These are phyloP conservation scores for Chionoecetes opilio DNA, from an alignment of 1,140 invertebrate species.

Conservation along the genomic window DNA sequence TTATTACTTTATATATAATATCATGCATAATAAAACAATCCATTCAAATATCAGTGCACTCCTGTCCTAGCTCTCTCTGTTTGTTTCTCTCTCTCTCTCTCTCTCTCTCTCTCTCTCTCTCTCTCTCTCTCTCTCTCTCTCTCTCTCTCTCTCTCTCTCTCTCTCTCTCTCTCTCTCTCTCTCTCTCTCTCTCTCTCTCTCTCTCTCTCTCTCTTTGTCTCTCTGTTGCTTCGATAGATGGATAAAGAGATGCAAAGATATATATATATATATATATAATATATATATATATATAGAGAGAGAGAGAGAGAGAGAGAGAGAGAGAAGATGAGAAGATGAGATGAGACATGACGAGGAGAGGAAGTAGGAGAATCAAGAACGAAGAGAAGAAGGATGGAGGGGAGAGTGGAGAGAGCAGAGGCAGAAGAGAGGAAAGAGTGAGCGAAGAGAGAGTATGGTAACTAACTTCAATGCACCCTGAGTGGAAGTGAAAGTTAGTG, in stretches of 20 bases:
- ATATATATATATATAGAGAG: not conserved
- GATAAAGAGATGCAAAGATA: too few species aligned
- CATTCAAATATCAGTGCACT: not conserved
- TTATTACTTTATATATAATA: too few species aligned
- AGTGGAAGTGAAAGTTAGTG: too few species aligned
- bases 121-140: slow-evolving; percentile 15
- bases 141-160: not conserved
- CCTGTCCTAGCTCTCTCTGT: slow-evolving; percentile 14
- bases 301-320: slow-evolving; percentile 49
- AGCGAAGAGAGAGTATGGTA: not conserved
- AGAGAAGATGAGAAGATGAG: slow-evolving; percentile 9
- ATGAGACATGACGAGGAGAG: not conserved
- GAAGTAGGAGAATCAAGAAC: not conserved
- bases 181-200: slow-evolving; percentile 35
- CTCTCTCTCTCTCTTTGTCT: not conserved
- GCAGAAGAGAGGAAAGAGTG: not conserved
- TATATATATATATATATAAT: too few species aligned
- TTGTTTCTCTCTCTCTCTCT: slow-evolving; percentile 49
- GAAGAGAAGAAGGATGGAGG: not conserved
- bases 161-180: not conserved
- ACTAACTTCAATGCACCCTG: too few species aligned
- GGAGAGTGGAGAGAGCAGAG: slow-evolving; percentile 16
- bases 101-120: slow-evolving; percentile 43
- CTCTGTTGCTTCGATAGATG: too few species aligned
- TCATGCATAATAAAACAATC: too few species aligned